Evolutionary conservation across 2,113 vertebrate species (phyloP).

Genomic region (Fulica atra): DNA sequence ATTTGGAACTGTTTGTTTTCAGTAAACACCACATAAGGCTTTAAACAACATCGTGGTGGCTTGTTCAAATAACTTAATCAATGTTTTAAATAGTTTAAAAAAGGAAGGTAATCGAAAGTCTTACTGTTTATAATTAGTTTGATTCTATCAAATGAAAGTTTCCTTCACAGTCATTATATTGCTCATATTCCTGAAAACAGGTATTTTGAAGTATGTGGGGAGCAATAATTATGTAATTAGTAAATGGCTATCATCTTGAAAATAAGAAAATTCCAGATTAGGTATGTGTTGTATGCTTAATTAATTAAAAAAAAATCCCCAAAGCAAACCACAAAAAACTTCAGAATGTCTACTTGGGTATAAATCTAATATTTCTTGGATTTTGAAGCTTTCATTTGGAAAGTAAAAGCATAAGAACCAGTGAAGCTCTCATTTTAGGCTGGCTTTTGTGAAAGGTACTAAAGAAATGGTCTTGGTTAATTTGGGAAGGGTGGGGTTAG

Average conservation of each 20-base stretch:
- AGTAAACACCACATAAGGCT: neutral
- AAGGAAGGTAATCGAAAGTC: neutral
- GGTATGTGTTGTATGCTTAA: neutral
- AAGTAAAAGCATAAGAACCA: neutral
- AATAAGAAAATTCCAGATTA: neutral
- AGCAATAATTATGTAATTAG: neutral
- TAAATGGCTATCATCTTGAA: neutral
- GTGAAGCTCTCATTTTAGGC: neutral
- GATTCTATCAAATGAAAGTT: neutral
- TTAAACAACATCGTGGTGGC: constrained; percentile 10
- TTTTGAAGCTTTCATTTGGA: neutral
- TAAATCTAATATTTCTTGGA: neutral
- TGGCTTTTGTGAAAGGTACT: neutral
- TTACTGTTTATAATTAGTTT: neutral
- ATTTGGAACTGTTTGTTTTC: neutral
- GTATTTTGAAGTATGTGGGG: accelerated
- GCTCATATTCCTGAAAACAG: neutral
- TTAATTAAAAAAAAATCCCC: neutral
- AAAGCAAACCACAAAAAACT: neutral
- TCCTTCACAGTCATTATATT: neutral
- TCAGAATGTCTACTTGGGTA: neutral
- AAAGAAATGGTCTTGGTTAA: neutral
- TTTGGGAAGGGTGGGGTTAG: neutral
- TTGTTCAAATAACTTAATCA: neutral
- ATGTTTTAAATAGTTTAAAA: neutral